Percentiles rank a stretch among this genome's conserved stretches.
phyloP scores from a whole-genome alignment of 2,888 invertebrate genomes.

The Labia minor region DNA sequence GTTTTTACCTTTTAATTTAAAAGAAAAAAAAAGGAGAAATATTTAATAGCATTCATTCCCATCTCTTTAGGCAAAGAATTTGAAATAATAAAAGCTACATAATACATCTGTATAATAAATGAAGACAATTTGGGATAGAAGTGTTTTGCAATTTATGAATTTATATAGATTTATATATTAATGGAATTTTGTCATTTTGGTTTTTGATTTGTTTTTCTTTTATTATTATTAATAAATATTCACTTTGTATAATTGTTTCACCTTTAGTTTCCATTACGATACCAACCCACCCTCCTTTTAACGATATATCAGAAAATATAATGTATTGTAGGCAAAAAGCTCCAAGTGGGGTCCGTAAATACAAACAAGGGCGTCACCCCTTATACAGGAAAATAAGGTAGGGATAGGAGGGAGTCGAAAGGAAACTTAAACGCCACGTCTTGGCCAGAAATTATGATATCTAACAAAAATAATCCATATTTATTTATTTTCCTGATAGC shows the following conservation, averaged over 20 bases:
- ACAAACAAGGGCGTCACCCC: constrained; percentile 13
- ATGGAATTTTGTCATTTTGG: not conserved
- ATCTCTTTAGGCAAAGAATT: too few species aligned
- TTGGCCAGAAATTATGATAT: constrained; percentile 1
- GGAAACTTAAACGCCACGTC: not conserved
- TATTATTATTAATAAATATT: not conserved
- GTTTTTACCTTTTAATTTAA: too few species aligned
- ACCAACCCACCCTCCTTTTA: too few species aligned
- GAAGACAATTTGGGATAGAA: too few species aligned
- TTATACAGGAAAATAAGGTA: not conserved
- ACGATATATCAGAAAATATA: not conserved
- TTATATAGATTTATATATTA: not conserved
- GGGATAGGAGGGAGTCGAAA: not conserved
- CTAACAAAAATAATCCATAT: constrained; percentile 5
- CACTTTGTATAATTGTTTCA: not conserved
- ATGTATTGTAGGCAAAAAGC: not conserved
- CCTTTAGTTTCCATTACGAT: not conserved
- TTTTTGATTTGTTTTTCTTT: too few species aligned
- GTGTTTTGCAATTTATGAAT: too few species aligned
- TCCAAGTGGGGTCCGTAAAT: not conserved
- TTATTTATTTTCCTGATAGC: not conserved
- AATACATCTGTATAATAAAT: too few species aligned
- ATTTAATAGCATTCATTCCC: too few species aligned
- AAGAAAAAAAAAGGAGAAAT: too few species aligned
- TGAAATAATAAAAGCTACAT: too few species aligned